Evolutionary conservation across 2,797 vertebrate genomes (phyloP), one percentile per base, ranked within the genome.

Genomic region (Clarias pachynema): DNA sequence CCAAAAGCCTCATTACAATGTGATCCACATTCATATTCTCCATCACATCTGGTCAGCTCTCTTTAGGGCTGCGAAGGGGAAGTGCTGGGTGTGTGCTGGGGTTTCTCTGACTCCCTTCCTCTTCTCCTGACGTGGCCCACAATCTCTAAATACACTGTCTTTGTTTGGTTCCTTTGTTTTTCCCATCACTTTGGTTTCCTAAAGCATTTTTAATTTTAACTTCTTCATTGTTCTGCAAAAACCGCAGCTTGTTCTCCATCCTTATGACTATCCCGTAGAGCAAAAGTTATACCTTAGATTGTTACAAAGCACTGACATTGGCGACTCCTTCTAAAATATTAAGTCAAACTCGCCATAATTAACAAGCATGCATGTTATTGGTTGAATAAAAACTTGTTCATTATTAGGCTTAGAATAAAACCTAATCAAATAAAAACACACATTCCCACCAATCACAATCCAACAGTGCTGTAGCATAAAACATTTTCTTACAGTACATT

Each of bases 121-220:
- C 72, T 82, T 62, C 79, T 86, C 72, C 34, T 65, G 73, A 77
- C 34, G 31, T 73, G 40, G 81, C 82, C 69, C 62, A 44, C 75
- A 66, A 80, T 60, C 66, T 84, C 59, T 6, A 89, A 90, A 87
- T 85, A 86, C 62, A 81, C 73, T 0, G 49, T 29, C 16, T 72
- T 87, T 90, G 81, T 86, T 87, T 86, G 63, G 60, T 57, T 85
- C 44, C 62, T 53, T 79, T 66, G 63, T 75, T 75, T 79, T 34
- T 56, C 40, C 74, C 40, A 57, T 53, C 62, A 77, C 78, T 49
- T 73, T 75, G 57, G 26, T 62, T 82, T 57, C 57, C 56, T 65
- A 31, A 84, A 82, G 82, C 37, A 44, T 49, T 44, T 53, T 56
- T 56, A 40, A 60, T 66, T 57, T 7, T 68, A 22, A 20, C 14